phyloP scores from a whole-genome alignment of 2,113 vertebrate species.

The Festucalex cinctus region DNA sequence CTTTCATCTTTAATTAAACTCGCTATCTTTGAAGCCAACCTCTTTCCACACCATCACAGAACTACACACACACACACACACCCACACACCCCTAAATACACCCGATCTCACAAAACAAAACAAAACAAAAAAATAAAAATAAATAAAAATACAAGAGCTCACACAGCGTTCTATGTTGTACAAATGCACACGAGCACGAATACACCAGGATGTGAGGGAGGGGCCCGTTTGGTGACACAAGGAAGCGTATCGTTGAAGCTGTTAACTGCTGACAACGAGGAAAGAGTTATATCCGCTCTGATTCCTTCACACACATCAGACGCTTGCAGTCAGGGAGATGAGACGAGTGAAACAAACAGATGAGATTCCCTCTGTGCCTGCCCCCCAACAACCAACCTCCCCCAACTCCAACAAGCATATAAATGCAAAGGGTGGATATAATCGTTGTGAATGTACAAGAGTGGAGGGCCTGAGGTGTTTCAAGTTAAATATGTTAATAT shows the following conservation, averaged over 20 bases:
- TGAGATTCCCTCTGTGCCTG: conserved; percentile 37
- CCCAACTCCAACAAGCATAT: conserved; percentile 6
- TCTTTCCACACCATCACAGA: conserved; percentile 20
- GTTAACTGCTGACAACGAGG: conserved; percentile 57
- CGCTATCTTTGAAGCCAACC: conserved; percentile 47
- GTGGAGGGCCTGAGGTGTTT: background rate
- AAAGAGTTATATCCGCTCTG: conserved; percentile 59
- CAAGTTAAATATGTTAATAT: background rate
- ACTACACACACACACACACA: conserved; percentile 5
- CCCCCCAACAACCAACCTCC: background rate
- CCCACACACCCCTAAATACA: background rate
- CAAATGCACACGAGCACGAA: conserved; percentile 13
- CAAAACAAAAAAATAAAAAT: background rate
- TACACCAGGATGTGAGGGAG: background rate
- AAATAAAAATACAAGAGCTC: too few relatives aligned
- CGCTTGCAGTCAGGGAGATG: conserved; percentile 33
- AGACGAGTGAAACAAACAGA: conserved; percentile 40
- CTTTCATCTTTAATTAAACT: conserved; percentile 73
- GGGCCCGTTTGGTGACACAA: conserved; percentile 9
- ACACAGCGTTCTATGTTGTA: conserved; percentile 8
- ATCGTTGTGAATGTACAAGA: background rate
- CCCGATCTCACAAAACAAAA: background rate
- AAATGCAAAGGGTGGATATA: background rate
- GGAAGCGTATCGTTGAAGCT: conserved; percentile 15
- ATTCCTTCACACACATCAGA: conserved; percentile 62